Evolutionary conservation across 1,140 invertebrate genomes (phyloP), one percentile per base, ranked within the genome.

Genomic region (Anagrus nilaparvatae): DNA sequence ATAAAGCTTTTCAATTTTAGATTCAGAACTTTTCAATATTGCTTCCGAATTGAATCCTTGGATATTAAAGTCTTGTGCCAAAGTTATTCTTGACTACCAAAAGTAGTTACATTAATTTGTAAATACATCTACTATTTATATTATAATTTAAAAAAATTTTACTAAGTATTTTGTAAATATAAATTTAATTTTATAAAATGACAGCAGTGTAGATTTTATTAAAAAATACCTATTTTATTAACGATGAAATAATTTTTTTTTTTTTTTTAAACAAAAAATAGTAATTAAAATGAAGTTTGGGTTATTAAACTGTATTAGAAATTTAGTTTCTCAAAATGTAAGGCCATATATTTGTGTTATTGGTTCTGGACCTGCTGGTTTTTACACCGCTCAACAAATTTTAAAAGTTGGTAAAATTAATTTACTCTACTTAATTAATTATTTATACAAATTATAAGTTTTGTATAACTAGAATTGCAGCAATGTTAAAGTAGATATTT

Each of bases 281-380:
- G 8, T 3, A 1, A 21, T 36, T 13, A 7, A 34, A 33, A 43
- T 46, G 14, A 49, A 49, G 38, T 25, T 35, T 19, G 41, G 29
- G 27, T 24, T 47, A 24, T 19, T 47, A 17, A 28, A 46, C 5
- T 43, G 18, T 35, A 19, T 53, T 43, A 47, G 60, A 25, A 13
- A 40, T 25, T 52, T 61, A 31, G 58, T 55, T 37, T 51, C 44
- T 9, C 37, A 56, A 47, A 48, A 12, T 31, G 32, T 44, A 40
- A 48, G 39, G 45, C 67, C 68, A 20, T 76, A 76, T 64, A 75
- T 95, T 43, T 92, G 88, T 61, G 77, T 97, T 40, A 79, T 97
- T 40, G 95, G 94, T 24, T 82, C 85, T 56, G 95, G 95, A 6
- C 91, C 94, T 14, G 93, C 92, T 21, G 93, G 92, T n/a, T 97